These are phyloP conservation scores for Phycodurus eques DNA, from an alignment of 2,113 vertebrate genomes.

Conservation along the genomic window DNA sequence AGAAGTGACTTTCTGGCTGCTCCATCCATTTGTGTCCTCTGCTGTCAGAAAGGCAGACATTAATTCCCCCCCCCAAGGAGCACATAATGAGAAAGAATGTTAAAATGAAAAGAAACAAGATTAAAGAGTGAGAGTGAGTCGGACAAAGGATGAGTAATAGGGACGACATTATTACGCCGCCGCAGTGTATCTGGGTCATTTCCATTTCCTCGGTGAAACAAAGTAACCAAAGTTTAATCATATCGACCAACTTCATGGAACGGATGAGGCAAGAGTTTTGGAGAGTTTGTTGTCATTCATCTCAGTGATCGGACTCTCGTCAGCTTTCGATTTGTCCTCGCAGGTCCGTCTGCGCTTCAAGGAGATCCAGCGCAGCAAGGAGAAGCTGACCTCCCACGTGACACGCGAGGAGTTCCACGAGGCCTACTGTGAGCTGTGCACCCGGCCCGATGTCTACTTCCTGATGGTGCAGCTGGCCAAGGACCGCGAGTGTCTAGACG, in stretches of 20 bases:
- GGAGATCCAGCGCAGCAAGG: constrained; percentile 95
- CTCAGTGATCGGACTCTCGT: background rate
- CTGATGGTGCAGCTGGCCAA: constrained; percentile 95
- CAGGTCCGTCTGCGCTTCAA: constrained; percentile 89
- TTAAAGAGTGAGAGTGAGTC: constrained; percentile 1
- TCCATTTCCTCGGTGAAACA: constrained; percentile 36
- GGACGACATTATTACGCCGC: constrained; percentile 5
- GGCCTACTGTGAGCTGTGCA: constrained; percentile 93
- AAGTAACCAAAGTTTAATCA: constrained; percentile 31
- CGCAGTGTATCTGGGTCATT: constrained; percentile 25
- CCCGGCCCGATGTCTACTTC: constrained; percentile 95
- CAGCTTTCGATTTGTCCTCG: background rate
- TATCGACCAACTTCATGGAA: background rate
- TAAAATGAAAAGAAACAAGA: constrained; percentile 2
- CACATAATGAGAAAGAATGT: constrained; percentile 13
- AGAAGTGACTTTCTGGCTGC: background rate
- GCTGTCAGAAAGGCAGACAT: constrained; percentile 5
- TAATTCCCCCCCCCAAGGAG: background rate
- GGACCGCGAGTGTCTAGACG: constrained; percentile 93
- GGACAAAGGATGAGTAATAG: constrained; percentile 14
- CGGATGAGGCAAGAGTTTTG: background rate
- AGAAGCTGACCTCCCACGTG: constrained; percentile 94
- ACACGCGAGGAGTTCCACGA: constrained; percentile 94
- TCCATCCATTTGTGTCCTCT: background rate
- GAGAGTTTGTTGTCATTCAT: constrained; percentile 6